These are phyloP conservation scores for Gortyna flavago DNA, from an alignment of 2,888 invertebrate genomes.

Conservation along the genomic window DNA sequence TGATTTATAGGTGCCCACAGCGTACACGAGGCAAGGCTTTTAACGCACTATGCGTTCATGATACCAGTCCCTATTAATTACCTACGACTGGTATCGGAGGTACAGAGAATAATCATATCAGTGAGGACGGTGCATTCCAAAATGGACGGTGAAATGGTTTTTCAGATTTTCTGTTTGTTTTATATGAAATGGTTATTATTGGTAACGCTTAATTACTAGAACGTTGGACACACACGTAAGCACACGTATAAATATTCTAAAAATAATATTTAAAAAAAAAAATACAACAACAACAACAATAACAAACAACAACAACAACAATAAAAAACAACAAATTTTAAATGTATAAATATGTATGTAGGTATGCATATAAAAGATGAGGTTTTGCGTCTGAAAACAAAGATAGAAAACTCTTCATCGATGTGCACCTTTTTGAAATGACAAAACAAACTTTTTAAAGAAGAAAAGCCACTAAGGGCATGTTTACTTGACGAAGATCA, in stretches of 20 bases:
- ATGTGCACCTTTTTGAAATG: not conserved
- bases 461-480: not conserved
- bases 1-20: not conserved
- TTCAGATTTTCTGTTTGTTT: not conserved
- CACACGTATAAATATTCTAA: not conserved
- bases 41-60: slow-evolving; percentile 26
- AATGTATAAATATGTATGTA: not conserved
- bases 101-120: not conserved
- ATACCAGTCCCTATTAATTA: not conserved
- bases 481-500: not conserved
- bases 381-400: not conserved
- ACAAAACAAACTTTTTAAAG: not conserved
- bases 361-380: not conserved
- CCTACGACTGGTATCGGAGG: not conserved
- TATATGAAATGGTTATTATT: not conserved
- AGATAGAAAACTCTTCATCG: not conserved
- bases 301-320: no score
- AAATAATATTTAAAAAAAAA: not conserved
- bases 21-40: not conserved
- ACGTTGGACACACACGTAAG: not conserved
- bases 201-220: not conserved
- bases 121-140: not conserved
- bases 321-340: no score
- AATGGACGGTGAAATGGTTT: slow-evolving; percentile 1
- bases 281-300: no score